Conservation (phyloP, 2,113 vertebrate genomes). For the Salvator merianae region DNA sequence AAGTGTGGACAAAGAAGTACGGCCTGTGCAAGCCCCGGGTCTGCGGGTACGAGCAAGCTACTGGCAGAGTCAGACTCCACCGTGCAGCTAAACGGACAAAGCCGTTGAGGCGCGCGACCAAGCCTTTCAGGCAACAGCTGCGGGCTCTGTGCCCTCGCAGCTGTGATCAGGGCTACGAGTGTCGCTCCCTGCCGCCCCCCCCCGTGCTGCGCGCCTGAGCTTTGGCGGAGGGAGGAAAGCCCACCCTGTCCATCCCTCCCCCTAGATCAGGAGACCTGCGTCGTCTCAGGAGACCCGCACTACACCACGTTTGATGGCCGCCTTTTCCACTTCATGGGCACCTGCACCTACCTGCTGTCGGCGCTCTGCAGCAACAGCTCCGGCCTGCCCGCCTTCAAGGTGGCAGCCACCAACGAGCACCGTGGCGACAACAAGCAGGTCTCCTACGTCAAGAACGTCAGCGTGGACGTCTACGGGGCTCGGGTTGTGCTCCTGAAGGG, state of each 20-base stretch:
- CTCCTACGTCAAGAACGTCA: slow-evolving; percentile 78
- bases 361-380: slow-evolving; percentile 69
- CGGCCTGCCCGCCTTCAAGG: slow-evolving; percentile 71
- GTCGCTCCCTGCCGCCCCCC: too few species aligned
- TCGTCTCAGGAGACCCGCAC: slow-evolving; percentile 79
- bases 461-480: slow-evolving; percentile 68
- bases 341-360: slow-evolving; percentile 80
- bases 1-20: too few species aligned
- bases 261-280: slow-evolving; percentile 64
- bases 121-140: too few species aligned
- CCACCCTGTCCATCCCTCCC: neutral
- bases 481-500: slow-evolving; percentile 72
- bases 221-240: neutral
- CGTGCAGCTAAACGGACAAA: too few species aligned
- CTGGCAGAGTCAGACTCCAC: too few species aligned
- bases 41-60: too few species aligned
- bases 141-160: too few species aligned
- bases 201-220: too few species aligned
- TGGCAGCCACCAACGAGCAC: slow-evolving; percentile 81
- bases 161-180: too few species aligned
- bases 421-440: slow-evolving; percentile 70
- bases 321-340: slow-evolving; percentile 81
- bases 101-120: too few species aligned
- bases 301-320: slow-evolving; percentile 77
- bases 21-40: too few species aligned